phyloP scores from a whole-genome alignment of 1,140 invertebrate species.

The Nomia melanderi region DNA sequence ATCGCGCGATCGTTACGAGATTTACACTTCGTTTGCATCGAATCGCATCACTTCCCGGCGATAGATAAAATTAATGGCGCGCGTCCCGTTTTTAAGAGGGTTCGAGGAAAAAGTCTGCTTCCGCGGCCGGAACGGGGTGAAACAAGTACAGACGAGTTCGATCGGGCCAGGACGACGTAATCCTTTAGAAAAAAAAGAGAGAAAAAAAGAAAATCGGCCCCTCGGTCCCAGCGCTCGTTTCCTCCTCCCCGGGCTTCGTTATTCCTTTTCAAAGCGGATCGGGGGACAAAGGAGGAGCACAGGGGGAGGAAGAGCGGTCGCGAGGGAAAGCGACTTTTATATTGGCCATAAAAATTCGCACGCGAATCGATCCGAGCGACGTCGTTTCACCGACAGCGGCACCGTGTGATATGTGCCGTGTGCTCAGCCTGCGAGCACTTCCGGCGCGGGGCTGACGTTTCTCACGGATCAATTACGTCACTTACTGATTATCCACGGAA shows the following conservation, averaged over 20 bases:
- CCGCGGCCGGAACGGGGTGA: too few relatives aligned
- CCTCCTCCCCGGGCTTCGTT: not conserved
- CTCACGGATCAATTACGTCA: conserved; percentile 8
- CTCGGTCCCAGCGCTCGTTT: not conserved
- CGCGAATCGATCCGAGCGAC: not conserved
- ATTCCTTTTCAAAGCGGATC: conserved; percentile 17
- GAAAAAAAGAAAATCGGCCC: not conserved
- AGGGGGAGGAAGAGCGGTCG: too few relatives aligned
- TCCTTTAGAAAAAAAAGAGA: not conserved
- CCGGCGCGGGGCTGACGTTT: not conserved
- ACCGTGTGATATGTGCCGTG: not conserved
- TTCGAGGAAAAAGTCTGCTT: too few relatives aligned
- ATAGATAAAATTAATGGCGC: too few relatives aligned
- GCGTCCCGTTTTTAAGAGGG: too few relatives aligned
- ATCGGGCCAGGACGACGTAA: too few relatives aligned
- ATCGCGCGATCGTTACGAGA: too few relatives aligned
- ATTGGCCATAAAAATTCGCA: conserved; percentile 11
- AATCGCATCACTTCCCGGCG: too few relatives aligned
- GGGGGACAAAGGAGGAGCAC: not conserved
- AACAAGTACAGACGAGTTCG: too few relatives aligned
- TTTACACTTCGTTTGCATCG: too few relatives aligned
- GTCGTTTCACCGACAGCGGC: not conserved
- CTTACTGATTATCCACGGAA: not conserved
- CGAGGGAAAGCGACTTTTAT: not conserved
- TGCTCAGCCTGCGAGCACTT: not conserved